Percentiles rank a stretch among this genome's conserved stretches.
Conservation (phyloP, 2,113 vertebrate species). For the Gasterosteus nipponicus region DNA sequence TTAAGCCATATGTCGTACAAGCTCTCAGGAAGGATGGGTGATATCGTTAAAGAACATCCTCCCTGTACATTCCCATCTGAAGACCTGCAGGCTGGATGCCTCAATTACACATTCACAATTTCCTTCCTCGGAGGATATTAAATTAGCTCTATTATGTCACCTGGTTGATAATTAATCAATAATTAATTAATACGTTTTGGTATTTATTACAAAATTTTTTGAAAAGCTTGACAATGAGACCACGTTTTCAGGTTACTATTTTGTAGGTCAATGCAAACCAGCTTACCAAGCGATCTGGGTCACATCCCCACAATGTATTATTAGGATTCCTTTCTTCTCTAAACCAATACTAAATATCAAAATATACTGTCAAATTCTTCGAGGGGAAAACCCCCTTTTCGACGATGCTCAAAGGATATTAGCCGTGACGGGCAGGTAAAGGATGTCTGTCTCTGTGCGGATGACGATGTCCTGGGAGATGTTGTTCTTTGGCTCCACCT, state of each 20-base stretch:
- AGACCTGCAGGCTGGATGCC: not conserved
- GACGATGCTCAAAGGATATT: constrained; percentile 87
- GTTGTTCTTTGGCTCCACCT: constrained; percentile 54
- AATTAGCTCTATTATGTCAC: not conserved
- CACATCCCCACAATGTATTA: not conserved
- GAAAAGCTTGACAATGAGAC: not conserved
- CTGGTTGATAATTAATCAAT: not conserved
- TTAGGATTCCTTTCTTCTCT: not conserved
- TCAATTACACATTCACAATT: not conserved
- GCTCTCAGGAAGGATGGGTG: constrained; percentile 80
- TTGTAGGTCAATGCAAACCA: not conserved
- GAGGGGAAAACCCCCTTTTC: not conserved
- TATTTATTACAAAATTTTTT: not conserved
- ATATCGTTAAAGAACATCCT: constrained; percentile 74
- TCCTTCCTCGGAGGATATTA: not conserved
- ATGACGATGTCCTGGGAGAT: constrained; percentile 85
- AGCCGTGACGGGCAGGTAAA: constrained; percentile 88
- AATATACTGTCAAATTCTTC: not conserved
- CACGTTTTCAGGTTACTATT: not conserved
- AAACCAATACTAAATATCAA: not conserved
- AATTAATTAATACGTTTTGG: not conserved
- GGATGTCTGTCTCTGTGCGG: constrained; percentile 84
- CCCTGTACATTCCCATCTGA: not conserved
- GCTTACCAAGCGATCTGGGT: not conserved
- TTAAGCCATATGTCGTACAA: constrained; percentile 69